A percentile compares a stretch with the other conserved stretches of the same genome.
Conservation (phyloP, 2,797 vertebrate genomes). For the Rousettus madagascariensis region DNA sequence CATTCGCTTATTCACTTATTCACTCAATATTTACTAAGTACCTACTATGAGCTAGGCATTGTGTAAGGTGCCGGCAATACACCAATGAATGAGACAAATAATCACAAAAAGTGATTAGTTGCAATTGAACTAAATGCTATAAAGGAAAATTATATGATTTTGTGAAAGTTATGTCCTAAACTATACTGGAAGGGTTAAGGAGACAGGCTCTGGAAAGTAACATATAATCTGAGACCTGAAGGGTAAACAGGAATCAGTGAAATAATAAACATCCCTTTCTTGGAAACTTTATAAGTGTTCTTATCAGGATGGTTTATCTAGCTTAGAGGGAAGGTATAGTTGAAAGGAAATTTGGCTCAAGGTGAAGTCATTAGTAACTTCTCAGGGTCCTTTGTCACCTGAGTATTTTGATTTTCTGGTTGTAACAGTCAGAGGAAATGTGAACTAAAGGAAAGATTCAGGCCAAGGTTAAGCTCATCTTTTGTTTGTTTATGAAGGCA, state of each 20-base stretch:
- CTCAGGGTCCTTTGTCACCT: not conserved
- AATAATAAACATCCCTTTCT: not conserved
- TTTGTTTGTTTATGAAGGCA: slow-evolving; percentile 63
- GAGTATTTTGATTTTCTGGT: slow-evolving; percentile 22
- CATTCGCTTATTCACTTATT: not conserved
- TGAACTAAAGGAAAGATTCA: slow-evolving; percentile 1
- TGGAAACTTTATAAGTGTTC: not conserved
- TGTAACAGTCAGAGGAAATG: not conserved
- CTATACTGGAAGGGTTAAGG: not conserved
- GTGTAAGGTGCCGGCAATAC: not conserved
- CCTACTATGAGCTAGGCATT: not conserved
- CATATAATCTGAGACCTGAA: not conserved
- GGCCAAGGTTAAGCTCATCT: slow-evolving; percentile 58
- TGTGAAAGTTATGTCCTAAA: not conserved
- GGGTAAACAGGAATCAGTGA: not conserved
- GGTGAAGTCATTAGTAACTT: not conserved
- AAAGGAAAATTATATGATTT: not conserved
- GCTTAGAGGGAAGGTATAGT: not conserved
- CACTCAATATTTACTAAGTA: not conserved
- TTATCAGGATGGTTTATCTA: not conserved
- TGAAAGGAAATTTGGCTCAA: not conserved
- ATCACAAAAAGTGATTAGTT: not conserved
- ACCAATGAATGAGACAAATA: slow-evolving; percentile 7
- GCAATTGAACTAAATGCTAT: not conserved
- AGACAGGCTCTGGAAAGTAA: not conserved